Base-by-base conservation (phyloP, 1,140 invertebrate genomes). In the Neodiprion fabricii region DNA sequence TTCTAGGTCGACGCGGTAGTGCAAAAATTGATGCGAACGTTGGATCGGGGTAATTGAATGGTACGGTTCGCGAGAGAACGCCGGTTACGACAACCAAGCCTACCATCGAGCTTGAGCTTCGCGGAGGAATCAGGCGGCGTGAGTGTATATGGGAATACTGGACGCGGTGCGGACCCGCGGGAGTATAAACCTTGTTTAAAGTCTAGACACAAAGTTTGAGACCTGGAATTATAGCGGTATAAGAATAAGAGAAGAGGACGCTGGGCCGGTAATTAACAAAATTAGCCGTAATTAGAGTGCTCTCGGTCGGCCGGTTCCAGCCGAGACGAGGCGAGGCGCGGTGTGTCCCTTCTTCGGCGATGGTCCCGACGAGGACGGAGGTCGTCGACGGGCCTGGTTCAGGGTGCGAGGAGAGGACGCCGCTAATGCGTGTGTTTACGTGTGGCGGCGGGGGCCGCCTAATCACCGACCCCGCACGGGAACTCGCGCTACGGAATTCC, bases 221-320 rank as follows among this genome's bases (percentile, higher is more conserved):
- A 61, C 53, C 53, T 61, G 53, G 53, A 61, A 61, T 61, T 61
- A 61, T 61, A 61, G 53, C 53, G 53, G 53, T 61, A 61, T 61
- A 61, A 61, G 53, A 61, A 61, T 61, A 61, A 61, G 53, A 61
- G 53, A 17, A 61, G 53, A 61, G 53, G 53, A 61, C 53, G 53
- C n/a, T 61, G 53, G 53, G 53, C 53, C 53, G 53, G 53, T 61
- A 61, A 61, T 61, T 61, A 61, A 61, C 11, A 9, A 61, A 61
- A 61, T 61, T 61, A 61, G 53, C 53, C 53, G 53, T 61, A 61
- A 61, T 61, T 61, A 61, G 53, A 61, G 53, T 61, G 53, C n/a
- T 61, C 53, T 61, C n/a, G 11, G 53, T 12, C 28, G 28, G 28
- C 28, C 28, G 28, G 28, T 14, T 61, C 28, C 28, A 40, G 28